phyloP scores from a whole-genome alignment of 2,797 vertebrate genomes.

The Ctenochaetus hawaiiensis region DNA sequence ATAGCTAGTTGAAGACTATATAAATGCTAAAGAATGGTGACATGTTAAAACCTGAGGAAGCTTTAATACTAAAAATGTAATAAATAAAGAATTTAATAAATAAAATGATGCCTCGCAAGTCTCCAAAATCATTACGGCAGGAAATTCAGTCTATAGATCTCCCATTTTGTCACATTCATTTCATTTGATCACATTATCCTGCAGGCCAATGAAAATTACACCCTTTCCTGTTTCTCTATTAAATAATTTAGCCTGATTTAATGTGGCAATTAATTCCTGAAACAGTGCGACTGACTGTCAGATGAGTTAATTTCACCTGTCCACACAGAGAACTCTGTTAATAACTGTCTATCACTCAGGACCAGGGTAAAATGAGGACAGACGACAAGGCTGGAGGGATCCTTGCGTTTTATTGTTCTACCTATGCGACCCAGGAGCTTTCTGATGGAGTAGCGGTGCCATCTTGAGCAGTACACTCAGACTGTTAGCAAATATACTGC shows the following conservation, averaged over 20 bases:
- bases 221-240: conserved; percentile 42
- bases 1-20: background rate
- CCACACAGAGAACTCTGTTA: conserved; percentile 30
- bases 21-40: conserved; percentile 1
- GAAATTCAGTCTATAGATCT: conserved; percentile 27
- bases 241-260: conserved; percentile 68
- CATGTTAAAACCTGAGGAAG: background rate
- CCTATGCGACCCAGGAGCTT: conserved; percentile 26
- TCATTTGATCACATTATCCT: conserved; percentile 49
- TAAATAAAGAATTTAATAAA: conserved; percentile 29
- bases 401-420: conserved; percentile 41
- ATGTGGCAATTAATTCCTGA: conserved; percentile 57
- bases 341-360: conserved; percentile 51
- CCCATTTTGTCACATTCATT: conserved; percentile 48
- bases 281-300: conserved; percentile 38
- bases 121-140: conserved; percentile 34
- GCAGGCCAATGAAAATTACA: conserved; percentile 29
- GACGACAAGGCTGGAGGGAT: conserved; percentile 31
- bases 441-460: conserved; percentile 11
- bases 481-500: conserved; percentile 10
- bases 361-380: conserved; percentile 42
- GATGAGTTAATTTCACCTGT: conserved; percentile 58
- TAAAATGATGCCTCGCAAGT: conserved; percentile 15
- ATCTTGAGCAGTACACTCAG: conserved; percentile 1
- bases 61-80: conserved; percentile 7